Conservation (phyloP, 2,797 vertebrate species). For the Miopithecus talapoin region DNA sequence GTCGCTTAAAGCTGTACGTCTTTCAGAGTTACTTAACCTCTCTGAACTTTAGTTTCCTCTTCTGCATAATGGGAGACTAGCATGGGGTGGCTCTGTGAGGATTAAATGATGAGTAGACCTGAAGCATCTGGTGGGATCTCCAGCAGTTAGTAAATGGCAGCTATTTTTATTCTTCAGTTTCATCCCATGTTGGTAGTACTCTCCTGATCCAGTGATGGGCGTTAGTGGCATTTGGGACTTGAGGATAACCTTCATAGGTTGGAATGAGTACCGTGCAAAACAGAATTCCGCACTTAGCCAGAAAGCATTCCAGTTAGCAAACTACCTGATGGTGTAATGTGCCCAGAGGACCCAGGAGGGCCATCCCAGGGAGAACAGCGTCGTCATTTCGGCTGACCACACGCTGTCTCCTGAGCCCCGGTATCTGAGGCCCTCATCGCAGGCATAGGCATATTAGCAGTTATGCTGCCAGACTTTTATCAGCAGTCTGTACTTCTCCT, state of each 20-base stretch:
- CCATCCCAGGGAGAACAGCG: neutral
- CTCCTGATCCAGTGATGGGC: neutral
- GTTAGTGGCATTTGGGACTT: neutral
- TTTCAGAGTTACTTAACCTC: neutral
- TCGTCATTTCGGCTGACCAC: fast-evolving
- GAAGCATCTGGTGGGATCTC: neutral
- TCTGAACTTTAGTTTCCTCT: neutral
- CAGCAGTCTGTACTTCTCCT: neutral
- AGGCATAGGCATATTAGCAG: neutral
- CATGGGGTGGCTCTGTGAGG: neutral
- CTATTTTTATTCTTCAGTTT: neutral
- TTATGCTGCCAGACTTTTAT: neutral
- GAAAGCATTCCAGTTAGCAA: neutral
- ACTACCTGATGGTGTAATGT: fast-evolving
- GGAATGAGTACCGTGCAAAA: neutral
- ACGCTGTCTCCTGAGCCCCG: fast-evolving
- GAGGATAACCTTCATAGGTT: neutral
- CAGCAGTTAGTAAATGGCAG: too few species aligned
- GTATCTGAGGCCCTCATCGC: fast-evolving
- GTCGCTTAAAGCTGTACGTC: neutral
- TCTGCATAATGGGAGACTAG: neutral
- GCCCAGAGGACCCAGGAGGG: neutral
- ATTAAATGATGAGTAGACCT: too few species aligned
- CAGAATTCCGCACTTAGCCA: neutral
- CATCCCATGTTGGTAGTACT: neutral